These are phyloP conservation scores for Ellobius talpinus DNA, from an alignment of 2,113 vertebrate species.

Conservation along the genomic window DNA sequence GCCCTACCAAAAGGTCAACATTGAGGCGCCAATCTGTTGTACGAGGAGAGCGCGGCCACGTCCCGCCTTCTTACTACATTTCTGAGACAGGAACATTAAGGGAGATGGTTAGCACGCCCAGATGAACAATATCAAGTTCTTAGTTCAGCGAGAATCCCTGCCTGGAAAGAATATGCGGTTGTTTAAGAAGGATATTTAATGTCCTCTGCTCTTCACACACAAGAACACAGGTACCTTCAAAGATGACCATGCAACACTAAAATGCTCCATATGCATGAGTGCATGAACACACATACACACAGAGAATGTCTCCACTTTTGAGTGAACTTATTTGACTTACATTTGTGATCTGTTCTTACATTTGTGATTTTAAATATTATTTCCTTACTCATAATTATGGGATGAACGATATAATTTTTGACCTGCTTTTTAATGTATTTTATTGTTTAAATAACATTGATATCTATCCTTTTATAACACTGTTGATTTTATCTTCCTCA, in stretches of 20 bases:
- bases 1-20: too few species aligned
- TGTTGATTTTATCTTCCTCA: not conserved
- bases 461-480: not conserved
- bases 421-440: not conserved
- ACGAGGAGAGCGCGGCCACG: too few species aligned
- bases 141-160: accelerated
- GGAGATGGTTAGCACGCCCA: not conserved
- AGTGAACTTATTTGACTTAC: not conserved
- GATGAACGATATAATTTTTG: not conserved
- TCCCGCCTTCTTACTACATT: too few species aligned
- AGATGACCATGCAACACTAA: not conserved
- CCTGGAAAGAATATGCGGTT: not conserved
- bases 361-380: not conserved
- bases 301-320: not conserved
- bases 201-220: not conserved
- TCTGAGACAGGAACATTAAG: not conserved
- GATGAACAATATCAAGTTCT: too few species aligned
- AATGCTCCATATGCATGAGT: not conserved
- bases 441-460: not conserved
- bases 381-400: not conserved
- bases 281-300: not conserved
- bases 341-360: not conserved
- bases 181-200: not conserved
- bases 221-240: not conserved
- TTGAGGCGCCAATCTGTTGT: too few species aligned